Percentiles rank a stretch among this genome's conserved stretches.
These are phyloP conservation scores for Neodiprion pinetum DNA, from an alignment of 1,140 invertebrate species.

Conservation along the genomic window DNA sequence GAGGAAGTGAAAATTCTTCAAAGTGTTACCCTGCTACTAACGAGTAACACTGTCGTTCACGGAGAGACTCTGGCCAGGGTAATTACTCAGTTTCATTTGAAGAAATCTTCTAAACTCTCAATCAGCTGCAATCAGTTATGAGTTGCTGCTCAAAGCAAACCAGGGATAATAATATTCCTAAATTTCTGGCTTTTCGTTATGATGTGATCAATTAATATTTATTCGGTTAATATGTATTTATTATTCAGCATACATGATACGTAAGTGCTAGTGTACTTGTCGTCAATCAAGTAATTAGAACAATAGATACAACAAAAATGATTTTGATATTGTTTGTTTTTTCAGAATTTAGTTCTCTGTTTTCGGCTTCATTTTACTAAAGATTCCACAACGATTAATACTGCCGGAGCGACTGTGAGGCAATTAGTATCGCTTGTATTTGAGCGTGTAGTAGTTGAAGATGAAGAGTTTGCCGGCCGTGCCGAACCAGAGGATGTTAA, in stretches of 20 bases:
- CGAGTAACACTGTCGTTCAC: conserved; percentile 92
- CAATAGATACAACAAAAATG: neutral
- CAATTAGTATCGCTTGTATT: conserved; percentile 97
- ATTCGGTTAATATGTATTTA: conserved; percentile 7
- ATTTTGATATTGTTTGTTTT: conserved; percentile 32
- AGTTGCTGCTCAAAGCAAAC: too few relatives aligned
- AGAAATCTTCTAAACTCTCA: conserved; percentile 16
- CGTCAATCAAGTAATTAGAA: too few relatives aligned
- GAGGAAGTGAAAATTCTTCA: conserved; percentile 97
- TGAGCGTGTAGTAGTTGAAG: conserved; percentile 86
- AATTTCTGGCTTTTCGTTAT: too few relatives aligned
- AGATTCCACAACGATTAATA: conserved; percentile 93
- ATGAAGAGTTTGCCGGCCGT: conserved; percentile 60
- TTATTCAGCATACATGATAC: conserved; percentile 2
- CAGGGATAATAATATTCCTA: too few relatives aligned
- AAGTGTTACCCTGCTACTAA: conserved; percentile 92
- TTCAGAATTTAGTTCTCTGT: conserved; percentile 92
- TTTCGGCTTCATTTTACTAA: conserved; percentile 95
- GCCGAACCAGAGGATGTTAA: conserved; percentile 65
- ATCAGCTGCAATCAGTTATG: too few relatives aligned
- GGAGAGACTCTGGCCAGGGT: conserved; percentile 92
- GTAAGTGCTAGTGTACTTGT: too few relatives aligned
- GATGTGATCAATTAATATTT: neutral
- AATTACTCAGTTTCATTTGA: conserved; percentile 38
- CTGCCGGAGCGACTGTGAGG: conserved; percentile 94